Evolutionary conservation across 2,797 vertebrate species (phyloP).

Genomic region (Mormyrops attenuatus): DNA sequence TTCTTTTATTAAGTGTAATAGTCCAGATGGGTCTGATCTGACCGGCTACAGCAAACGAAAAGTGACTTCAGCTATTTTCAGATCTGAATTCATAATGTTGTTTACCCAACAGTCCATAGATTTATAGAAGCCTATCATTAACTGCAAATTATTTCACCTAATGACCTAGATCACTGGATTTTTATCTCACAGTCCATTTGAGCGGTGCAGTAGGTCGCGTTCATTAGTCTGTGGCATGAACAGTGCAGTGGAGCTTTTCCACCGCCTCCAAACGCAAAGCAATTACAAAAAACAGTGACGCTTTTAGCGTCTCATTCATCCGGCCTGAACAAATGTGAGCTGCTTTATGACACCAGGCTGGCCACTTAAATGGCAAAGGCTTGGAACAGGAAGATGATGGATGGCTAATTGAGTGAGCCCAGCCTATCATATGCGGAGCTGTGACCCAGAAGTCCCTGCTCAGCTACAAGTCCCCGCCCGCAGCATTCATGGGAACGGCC

Average conservation of each 20-base stretch:
- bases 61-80: background rate
- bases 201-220: background rate
- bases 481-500: constrained; percentile 47
- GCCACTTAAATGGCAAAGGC: background rate
- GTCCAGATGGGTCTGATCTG: background rate
- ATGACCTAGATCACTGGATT: background rate
- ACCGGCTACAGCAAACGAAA: background rate
- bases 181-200: background rate
- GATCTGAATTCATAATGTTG: background rate
- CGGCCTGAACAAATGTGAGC: background rate
- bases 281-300: background rate
- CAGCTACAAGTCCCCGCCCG: constrained; percentile 58
- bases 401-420: constrained; percentile 68
- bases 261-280: background rate
- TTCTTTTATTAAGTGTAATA: background rate
- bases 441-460: constrained; percentile 64
- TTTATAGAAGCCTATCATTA: constrained; percentile 2
- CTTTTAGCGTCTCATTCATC: background rate
- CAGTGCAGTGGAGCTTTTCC: background rate
- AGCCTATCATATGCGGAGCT: constrained; percentile 66
- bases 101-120: background rate
- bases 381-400: constrained; percentile 67
- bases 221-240: background rate
- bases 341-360: constrained; percentile 1
- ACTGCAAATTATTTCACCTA: constrained; percentile 11